Evolutionary conservation across 1,140 invertebrate genomes (phyloP).

Genomic region (Dolichoris vasculosae): DNA sequence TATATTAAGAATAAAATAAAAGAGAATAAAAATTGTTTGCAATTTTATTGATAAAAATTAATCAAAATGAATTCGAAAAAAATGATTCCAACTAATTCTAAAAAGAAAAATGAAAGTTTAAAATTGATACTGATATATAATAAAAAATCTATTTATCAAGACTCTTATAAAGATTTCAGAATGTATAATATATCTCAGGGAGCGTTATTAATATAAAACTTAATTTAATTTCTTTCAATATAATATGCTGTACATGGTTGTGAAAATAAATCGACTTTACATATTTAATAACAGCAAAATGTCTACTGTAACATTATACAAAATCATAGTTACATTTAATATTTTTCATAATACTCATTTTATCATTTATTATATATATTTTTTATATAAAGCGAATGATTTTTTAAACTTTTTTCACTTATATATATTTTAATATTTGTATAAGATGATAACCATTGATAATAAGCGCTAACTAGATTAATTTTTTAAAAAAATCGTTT

Average conservation of each 20-base stretch:
- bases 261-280: conserved; percentile 6
- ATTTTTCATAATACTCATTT: background rate
- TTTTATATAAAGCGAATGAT: conserved; percentile 25
- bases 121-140: background rate
- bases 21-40: background rate
- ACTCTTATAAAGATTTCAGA: background rate
- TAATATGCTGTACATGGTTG: conserved; percentile 12
- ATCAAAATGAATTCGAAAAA: background rate
- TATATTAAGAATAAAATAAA: background rate
- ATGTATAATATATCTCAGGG: background rate
- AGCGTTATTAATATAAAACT: conserved; percentile 26
- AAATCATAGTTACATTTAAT: background rate
- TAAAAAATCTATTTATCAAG: background rate
- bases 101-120: background rate
- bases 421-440: background rate
- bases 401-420: background rate
- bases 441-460: background rate
- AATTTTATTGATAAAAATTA: background rate
- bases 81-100: background rate
- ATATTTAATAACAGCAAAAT: background rate
- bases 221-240: conserved; percentile 8
- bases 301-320: background rate
- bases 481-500: conserved; percentile 42
- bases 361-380: background rate
- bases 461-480: conserved; percentile 17